Evolutionary conservation across 2,113 vertebrate genomes (phyloP).

Genomic region (Pedetes capensis): DNA sequence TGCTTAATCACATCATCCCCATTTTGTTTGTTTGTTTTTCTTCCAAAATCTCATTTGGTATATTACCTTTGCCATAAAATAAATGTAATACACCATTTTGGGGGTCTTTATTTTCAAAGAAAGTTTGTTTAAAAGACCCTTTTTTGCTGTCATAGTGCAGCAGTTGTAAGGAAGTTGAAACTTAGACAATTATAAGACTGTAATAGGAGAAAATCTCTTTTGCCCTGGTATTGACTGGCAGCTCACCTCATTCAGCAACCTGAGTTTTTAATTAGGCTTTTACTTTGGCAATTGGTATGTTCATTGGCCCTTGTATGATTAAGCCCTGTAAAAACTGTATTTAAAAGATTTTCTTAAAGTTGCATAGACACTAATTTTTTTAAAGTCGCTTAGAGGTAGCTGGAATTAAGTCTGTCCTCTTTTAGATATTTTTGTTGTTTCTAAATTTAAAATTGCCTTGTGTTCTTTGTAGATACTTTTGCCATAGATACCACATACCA

Average conservation of each 20-base stretch:
- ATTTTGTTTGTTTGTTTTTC: neutral
- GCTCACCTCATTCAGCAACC: neutral
- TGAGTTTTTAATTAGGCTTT: neutral
- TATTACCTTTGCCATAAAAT: neutral
- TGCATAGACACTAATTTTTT: neutral
- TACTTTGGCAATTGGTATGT: neutral
- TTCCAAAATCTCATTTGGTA: neutral
- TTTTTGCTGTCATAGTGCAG: neutral
- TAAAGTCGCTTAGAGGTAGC: neutral
- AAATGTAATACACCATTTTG: neutral
- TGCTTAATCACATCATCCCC: neutral
- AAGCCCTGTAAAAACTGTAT: neutral
- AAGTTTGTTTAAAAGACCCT: neutral
- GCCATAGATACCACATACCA: slow-evolving; percentile 9
- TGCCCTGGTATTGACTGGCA: neutral
- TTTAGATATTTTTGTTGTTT: slow-evolving; percentile 12
- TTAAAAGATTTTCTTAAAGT: neutral
- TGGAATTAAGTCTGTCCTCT: neutral
- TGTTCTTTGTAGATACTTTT: slow-evolving; percentile 51
- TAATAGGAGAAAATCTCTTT: neutral
- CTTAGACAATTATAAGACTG: accelerated
- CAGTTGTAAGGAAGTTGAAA: neutral
- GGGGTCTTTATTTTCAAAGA: neutral
- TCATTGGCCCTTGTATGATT: neutral
- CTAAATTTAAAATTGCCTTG: slow-evolving; percentile 35